phyloP scores from a whole-genome alignment of 2,888 invertebrate species.

The Agapostemon virescens region DNA sequence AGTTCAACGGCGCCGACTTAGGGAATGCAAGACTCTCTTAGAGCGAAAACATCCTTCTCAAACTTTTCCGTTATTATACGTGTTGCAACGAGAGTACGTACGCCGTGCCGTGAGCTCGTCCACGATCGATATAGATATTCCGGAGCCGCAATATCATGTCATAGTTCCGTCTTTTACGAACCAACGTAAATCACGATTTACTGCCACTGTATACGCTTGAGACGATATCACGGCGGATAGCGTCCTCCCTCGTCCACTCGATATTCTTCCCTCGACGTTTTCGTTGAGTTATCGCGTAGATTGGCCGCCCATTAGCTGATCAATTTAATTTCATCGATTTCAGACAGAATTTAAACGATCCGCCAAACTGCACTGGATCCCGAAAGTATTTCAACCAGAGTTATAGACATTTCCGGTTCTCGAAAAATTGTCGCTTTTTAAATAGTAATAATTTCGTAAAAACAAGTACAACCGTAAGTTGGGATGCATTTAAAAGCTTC shows the following conservation, averaged over 20 bases:
- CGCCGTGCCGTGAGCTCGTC: neutral
- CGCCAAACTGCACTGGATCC: too few relatives aligned
- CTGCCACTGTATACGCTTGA: slow-evolving; percentile 54
- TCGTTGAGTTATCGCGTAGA: slow-evolving; percentile 46
- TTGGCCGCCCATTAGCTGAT: slow-evolving; percentile 28
- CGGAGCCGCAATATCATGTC: slow-evolving; percentile 56
- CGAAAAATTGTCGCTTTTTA: neutral
- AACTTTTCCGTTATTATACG: slow-evolving; percentile 47
- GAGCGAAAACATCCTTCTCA: slow-evolving; percentile 38
- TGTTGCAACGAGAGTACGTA: slow-evolving; percentile 3
- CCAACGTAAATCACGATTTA: slow-evolving; percentile 72
- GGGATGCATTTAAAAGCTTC: too few relatives aligned
- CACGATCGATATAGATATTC: slow-evolving; percentile 57
- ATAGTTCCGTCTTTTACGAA: slow-evolving; percentile 68
- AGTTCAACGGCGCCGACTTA: slow-evolving; percentile 13
- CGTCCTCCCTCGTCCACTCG: slow-evolving; percentile 38
- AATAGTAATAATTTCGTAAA: too few relatives aligned
- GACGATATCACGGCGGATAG: slow-evolving; percentile 44
- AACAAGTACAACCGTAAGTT: too few relatives aligned
- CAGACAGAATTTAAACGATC: neutral
- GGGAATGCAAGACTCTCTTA: slow-evolving; percentile 17
- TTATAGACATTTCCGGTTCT: too few relatives aligned
- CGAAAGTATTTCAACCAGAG: neutral
- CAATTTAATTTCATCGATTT: neutral
- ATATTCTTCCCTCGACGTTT: slow-evolving; percentile 34